A percentile compares a stretch with the other conserved stretches of the same genome.
These are phyloP conservation scores for Hylaeus volcanicus DNA, from an alignment of 1,140 invertebrate genomes.

Conservation along the genomic window DNA sequence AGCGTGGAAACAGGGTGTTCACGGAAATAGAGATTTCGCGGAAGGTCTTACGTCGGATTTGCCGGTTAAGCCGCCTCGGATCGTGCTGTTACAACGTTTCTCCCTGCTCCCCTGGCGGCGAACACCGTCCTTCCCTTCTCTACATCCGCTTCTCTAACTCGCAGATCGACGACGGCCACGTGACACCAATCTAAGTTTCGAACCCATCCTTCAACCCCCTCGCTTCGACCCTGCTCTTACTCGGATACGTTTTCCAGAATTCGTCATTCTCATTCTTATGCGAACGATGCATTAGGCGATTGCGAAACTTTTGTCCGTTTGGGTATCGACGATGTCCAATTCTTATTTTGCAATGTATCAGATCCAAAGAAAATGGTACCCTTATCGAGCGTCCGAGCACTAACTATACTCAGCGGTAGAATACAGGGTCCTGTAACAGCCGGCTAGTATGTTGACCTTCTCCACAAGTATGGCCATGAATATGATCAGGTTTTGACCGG, in stretches of 20 bases:
- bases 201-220: constrained; percentile 39
- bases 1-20: constrained; percentile 52
- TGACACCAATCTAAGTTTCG: constrained; percentile 69
- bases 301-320: too few relatives aligned
- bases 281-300: not conserved
- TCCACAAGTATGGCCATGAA: not conserved
- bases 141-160: constrained; percentile 11
- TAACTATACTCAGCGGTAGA: too few relatives aligned
- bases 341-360: too few relatives aligned
- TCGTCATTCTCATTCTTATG: not conserved
- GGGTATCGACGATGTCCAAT: too few relatives aligned
- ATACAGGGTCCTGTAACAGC: too few relatives aligned
- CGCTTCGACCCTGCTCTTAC: not conserved
- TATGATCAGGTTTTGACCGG: constrained; percentile 7
- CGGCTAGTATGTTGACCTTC: constrained; percentile 1
- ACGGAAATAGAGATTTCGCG: constrained; percentile 68
- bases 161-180: constrained; percentile 56
- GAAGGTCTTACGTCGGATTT: constrained; percentile 71
- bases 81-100: constrained; percentile 63
- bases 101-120: not conserved
- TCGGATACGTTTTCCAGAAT: not conserved
- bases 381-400: too few relatives aligned
- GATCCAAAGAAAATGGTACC: too few relatives aligned
- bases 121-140: constrained; percentile 17
- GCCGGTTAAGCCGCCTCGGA: constrained; percentile 67